Evolutionary conservation across 2,113 vertebrate genomes (phyloP).

Genomic region (Chinchilla lanigera): DNA sequence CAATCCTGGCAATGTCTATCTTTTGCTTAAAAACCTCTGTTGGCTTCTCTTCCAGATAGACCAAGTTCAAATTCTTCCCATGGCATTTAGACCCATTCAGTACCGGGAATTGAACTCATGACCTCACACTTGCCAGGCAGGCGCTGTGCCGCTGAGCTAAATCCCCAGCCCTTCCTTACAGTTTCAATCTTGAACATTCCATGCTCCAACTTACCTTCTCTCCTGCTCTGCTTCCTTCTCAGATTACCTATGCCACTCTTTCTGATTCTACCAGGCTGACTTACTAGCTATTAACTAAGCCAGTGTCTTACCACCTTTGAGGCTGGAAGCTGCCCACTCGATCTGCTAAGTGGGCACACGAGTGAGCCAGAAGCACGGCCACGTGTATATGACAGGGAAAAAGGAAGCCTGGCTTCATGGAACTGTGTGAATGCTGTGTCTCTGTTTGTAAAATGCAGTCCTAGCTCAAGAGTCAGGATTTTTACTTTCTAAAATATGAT

Average conservation of each 20-base stretch:
- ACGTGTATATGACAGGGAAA: background rate
- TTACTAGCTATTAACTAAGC: background rate
- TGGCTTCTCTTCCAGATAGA: background rate
- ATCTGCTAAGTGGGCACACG: background rate
- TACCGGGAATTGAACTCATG: no score
- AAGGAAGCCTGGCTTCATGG: background rate
- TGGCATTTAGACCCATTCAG: background rate
- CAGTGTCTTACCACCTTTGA: background rate
- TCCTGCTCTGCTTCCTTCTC: background rate
- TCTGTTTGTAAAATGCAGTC: background rate
- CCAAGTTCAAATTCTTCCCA: background rate
- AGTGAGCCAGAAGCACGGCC: fast-evolving
- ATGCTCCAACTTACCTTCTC: background rate
- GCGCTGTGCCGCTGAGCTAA: no score
- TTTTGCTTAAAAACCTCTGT: background rate
- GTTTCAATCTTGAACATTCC: background rate
- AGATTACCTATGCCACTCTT: background rate
- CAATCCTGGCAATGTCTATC: background rate
- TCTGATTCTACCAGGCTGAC: background rate
- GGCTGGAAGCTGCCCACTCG: background rate
- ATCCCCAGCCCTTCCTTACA: background rate
- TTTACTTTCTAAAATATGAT: background rate
- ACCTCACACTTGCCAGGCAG: no score
- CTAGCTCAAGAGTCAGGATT: background rate
- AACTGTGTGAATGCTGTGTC: background rate